Conservation (phyloP, 2,888 invertebrate genomes). For the Acanthosepion esculentum region DNA sequence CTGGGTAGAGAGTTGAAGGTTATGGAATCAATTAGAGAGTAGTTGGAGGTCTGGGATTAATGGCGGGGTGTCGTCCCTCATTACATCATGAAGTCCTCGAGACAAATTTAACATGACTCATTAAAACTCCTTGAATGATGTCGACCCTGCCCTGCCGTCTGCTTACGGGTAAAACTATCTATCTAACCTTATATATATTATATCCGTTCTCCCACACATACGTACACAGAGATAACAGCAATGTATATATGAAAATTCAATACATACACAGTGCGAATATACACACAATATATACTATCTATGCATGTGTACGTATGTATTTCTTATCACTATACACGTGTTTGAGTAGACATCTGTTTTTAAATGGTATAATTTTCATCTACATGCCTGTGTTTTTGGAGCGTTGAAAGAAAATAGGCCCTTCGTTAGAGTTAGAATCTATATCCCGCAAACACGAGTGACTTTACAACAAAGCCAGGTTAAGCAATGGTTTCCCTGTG, state of each 20-base stretch:
- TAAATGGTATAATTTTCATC: too few relatives aligned
- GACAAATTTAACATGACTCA: background rate
- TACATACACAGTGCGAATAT: background rate
- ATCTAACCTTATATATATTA: background rate
- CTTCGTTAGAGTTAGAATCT: too few relatives aligned
- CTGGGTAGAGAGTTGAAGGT: too few relatives aligned
- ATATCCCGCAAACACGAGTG: too few relatives aligned
- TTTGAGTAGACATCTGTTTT: too few relatives aligned
- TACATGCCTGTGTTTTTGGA: too few relatives aligned
- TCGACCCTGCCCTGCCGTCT: background rate
- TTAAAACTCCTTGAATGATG: background rate
- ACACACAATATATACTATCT: background rate
- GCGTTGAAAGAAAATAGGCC: too few relatives aligned
- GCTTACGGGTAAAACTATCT: background rate
- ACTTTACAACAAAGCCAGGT: too few relatives aligned
- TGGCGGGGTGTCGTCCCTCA: background rate
- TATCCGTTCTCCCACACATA: background rate
- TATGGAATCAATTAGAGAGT: background rate
- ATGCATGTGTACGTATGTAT: too few relatives aligned
- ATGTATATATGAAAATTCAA: background rate
- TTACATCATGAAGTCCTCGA: conserved; percentile 11
- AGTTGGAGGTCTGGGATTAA: background rate
- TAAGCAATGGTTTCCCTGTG: too few relatives aligned
- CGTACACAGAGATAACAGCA: background rate
- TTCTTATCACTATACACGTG: too few relatives aligned